Percentiles rank a stretch among this genome's conserved stretches.
These are phyloP conservation scores for Patagioenas fasciata DNA, from an alignment of 2,113 vertebrate species.

Conservation along the genomic window DNA sequence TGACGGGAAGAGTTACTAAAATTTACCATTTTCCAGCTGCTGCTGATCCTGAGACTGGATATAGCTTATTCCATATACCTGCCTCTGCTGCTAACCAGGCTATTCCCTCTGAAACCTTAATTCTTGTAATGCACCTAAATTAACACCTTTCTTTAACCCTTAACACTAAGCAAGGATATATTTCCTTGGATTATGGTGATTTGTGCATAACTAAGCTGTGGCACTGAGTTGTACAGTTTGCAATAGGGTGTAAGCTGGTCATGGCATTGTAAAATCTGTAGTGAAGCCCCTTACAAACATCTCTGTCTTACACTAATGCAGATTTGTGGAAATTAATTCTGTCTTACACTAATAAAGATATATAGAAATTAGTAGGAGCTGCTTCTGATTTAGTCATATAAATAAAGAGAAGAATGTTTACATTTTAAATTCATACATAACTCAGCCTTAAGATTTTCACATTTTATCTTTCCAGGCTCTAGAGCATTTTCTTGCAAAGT, in stretches of 20 bases:
- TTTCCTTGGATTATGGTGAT: neutral
- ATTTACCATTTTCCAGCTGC: neutral
- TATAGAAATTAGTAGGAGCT: neutral
- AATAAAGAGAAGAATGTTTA: neutral
- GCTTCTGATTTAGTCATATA: neutral
- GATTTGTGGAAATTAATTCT: neutral
- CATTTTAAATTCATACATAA: neutral
- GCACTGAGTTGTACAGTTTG: neutral
- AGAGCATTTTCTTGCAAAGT: neutral
- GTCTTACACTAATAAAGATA: rapidly evolving
- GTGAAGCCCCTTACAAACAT: neutral
- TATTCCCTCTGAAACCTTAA: neutral
- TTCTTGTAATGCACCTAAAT: neutral
- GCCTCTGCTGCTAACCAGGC: neutral
- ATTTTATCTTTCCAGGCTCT: neutral
- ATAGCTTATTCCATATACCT: neutral
- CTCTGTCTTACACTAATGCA: neutral
- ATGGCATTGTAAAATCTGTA: neutral
- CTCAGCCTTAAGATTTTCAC: neutral
- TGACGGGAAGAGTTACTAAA: neutral
- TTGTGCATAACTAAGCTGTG: neutral
- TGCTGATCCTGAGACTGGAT: neutral
- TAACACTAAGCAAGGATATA: neutral
- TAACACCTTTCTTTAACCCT: neutral
- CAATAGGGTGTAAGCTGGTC: neutral